Evolutionary conservation across 2,797 vertebrate genomes (phyloP).

Genomic region (Eurystomus glaucurus): DNA sequence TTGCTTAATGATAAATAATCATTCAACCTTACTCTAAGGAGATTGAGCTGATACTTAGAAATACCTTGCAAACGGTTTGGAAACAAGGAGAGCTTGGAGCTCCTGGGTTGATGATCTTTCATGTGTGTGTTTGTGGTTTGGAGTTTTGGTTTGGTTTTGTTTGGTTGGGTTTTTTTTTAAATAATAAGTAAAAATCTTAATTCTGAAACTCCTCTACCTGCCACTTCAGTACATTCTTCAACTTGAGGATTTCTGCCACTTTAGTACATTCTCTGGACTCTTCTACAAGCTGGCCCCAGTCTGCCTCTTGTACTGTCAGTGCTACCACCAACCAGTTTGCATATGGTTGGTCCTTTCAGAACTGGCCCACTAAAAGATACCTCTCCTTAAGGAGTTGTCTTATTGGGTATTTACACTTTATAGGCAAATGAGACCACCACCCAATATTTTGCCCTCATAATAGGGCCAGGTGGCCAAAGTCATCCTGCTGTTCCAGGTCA

Average conservation of each 20-base stretch:
- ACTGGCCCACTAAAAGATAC: not conserved
- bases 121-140: not conserved
- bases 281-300: not conserved
- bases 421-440: not conserved
- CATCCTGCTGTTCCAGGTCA: not conserved
- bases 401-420: not conserved
- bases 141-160: not conserved
- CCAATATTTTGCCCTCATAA: not conserved
- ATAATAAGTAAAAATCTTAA: not conserved
- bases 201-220: not conserved
- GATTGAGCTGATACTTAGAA: not conserved
- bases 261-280: not conserved
- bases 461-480: not conserved
- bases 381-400: not conserved
- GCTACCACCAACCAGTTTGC: not conserved
- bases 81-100: not conserved
- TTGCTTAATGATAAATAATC: constrained; percentile 30
- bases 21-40: not conserved
- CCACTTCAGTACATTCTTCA: not conserved
- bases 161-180: not conserved
- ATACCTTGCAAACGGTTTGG: not conserved
- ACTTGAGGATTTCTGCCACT: not conserved
- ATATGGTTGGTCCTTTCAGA: not conserved
- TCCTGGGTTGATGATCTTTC: not conserved
- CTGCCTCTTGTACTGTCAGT: not conserved